These are phyloP conservation scores for Thecocarcelia acutangulata DNA, from an alignment of 2,888 invertebrate species.

Conservation along the genomic window DNA sequence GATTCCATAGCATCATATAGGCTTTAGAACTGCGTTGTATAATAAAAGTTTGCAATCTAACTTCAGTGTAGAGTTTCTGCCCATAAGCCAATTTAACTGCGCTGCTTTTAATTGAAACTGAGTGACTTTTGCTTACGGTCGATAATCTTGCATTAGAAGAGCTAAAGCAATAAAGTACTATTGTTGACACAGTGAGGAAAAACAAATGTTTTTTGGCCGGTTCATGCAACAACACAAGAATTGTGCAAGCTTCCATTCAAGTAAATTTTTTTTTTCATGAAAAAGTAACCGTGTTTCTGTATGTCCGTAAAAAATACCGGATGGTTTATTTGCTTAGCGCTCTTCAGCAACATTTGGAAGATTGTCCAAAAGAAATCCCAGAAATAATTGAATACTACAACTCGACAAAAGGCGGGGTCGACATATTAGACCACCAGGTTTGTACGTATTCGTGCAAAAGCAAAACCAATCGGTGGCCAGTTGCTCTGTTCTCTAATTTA, in stretches of 20 bases:
- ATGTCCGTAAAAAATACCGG: slow-evolving; percentile 26
- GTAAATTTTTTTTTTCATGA: slow-evolving; percentile 9
- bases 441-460: slow-evolving; percentile 9
- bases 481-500: slow-evolving; percentile 11
- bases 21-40: no score
- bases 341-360: slow-evolving; percentile 6
- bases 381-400: slow-evolving; percentile 25
- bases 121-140: no score
- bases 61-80: no score
- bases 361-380: background rate
- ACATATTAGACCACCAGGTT: slow-evolving; percentile 12
- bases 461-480: slow-evolving; percentile 10
- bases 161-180: slow-evolving; percentile 21
- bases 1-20: no score
- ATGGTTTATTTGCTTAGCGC: slow-evolving; percentile 32
- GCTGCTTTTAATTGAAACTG: no score
- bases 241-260: slow-evolving; percentile 13
- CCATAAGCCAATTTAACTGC: no score
- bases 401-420: slow-evolving; percentile 13
- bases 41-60: no score
- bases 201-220: slow-evolving; percentile 16
- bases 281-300: slow-evolving; percentile 15
- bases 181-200: slow-evolving; percentile 13
- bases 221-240: slow-evolving; percentile 20
- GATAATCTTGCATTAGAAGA: slow-evolving; percentile 28